Percentiles rank a stretch among this genome's conserved stretches.
These are phyloP conservation scores for Siderastrea radians DNA, from an alignment of 92 coral and sea anemone species.

Conservation along the genomic window DNA sequence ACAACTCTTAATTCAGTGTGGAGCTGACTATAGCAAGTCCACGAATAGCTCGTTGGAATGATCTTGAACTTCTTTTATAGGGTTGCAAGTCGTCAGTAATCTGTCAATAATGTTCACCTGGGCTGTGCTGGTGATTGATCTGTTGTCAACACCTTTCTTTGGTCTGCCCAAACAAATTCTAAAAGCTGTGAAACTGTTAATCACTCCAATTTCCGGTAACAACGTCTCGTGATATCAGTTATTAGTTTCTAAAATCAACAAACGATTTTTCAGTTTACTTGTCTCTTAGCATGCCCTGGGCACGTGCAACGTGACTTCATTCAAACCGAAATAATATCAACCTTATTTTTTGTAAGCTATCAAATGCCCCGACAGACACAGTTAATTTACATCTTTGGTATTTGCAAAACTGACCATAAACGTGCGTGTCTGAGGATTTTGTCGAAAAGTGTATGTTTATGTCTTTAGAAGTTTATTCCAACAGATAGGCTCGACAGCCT, in stretches of 20 bases:
- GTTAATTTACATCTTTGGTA: neutral
- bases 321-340: neutral
- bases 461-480: neutral
- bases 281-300: neutral
- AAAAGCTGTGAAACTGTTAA: too few species aligned
- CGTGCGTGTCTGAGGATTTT: neutral
- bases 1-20: neutral
- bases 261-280: neutral
- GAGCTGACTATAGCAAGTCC: constrained; percentile 2
- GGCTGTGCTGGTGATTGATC: too few species aligned
- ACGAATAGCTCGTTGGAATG: too few species aligned
- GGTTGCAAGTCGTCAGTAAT: too few species aligned
- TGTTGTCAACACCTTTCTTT: too few species aligned
- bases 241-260: neutral
- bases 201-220: constrained; percentile 20
- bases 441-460: neutral
- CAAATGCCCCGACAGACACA: neutral
- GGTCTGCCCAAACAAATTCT: too few species aligned
- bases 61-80: too few species aligned
- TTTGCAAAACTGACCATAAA: neutral
- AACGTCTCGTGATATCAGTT: constrained; percentile 15
- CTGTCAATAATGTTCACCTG: too few species aligned
- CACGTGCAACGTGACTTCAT: neutral
- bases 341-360: neutral
- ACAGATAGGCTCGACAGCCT: too few species aligned